A percentile compares a stretch with the other conserved stretches of the same genome.
Conservation (phyloP, 2,113 vertebrate genomes). For the Merops nubicus region DNA sequence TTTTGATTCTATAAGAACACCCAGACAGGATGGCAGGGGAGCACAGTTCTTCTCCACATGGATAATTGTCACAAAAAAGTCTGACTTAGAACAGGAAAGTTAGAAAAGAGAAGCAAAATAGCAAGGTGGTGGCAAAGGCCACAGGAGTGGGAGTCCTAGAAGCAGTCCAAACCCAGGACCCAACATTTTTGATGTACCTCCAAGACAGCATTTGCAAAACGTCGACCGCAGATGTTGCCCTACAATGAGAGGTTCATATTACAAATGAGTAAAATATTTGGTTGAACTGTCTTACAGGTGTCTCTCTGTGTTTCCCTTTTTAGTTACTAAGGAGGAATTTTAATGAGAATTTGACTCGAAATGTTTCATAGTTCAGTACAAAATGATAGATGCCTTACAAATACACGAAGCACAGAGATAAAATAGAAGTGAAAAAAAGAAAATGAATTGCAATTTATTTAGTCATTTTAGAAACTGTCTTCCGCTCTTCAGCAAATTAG, state of each 20-base stretch:
- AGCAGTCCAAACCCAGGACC: not conserved
- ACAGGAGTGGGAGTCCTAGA: not conserved
- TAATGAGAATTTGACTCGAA: constrained; percentile 34
- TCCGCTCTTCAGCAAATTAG: constrained; percentile 47
- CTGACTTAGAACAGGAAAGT: not conserved
- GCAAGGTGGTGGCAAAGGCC: not conserved
- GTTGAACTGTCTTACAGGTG: not conserved
- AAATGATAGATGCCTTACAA: not conserved
- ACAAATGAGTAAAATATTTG: constrained; percentile 12
- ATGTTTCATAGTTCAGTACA: not conserved
- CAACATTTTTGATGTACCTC: not conserved
- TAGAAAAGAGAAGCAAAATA: not conserved
- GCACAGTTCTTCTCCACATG: accelerated
- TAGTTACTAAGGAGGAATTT: constrained; percentile 20
- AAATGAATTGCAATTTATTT: constrained; percentile 36
- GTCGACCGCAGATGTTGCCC: not conserved
- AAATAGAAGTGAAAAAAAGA: not conserved
- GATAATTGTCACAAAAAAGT: not conserved
- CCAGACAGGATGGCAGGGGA: not conserved
- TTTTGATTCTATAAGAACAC: not conserved
- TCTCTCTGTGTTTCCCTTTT: not conserved
- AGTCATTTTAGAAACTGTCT: constrained; percentile 52
- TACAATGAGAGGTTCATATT: not conserved
- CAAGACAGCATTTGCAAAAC: not conserved
- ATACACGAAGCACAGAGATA: not conserved